A percentile compares a stretch with the other conserved stretches of the same genome.
Conservation (phyloP, 2,888 invertebrate species). For the Hololepta plana region DNA sequence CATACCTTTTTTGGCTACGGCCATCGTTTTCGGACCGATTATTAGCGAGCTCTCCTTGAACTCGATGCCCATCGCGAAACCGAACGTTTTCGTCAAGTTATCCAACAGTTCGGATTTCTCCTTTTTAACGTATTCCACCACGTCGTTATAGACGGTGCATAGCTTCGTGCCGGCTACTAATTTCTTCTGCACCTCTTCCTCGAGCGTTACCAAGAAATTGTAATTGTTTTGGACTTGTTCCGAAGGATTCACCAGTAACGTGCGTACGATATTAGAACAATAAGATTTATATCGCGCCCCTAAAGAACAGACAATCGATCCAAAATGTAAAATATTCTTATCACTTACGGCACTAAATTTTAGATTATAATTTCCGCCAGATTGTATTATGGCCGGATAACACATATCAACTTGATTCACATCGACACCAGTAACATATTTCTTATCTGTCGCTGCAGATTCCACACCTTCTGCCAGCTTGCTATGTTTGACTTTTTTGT, state of each 20-base stretch:
- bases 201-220: slow-evolving; percentile 72
- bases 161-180: slow-evolving; percentile 69
- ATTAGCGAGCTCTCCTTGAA: slow-evolving; percentile 89
- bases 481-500: slow-evolving; percentile 93
- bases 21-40: slow-evolving; percentile 77
- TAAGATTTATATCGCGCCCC: slow-evolving; percentile 94
- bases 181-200: slow-evolving; percentile 78
- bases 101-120: slow-evolving; percentile 73
- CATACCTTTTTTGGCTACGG: slow-evolving; percentile 79
- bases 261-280: slow-evolving; percentile 94
- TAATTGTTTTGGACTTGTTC: slow-evolving; percentile 69
- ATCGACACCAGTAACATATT: slow-evolving; percentile 84
- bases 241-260: slow-evolving; percentile 87
- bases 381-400: slow-evolving; percentile 97
- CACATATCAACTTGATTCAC: slow-evolving; percentile 87
- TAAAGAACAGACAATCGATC: slow-evolving; percentile 85
- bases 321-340: slow-evolving; percentile 87
- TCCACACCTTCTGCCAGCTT: slow-evolving; percentile 93
- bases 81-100: slow-evolving; percentile 86
- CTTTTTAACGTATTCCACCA: slow-evolving; percentile 63
- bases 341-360: slow-evolving; percentile 94
- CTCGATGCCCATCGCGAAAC: slow-evolving; percentile 96
- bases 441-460: slow-evolving; percentile 82
- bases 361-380: slow-evolving; percentile 92
- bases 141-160: slow-evolving; percentile 58